These are phyloP conservation scores for Megalonaias nervosa DNA, from an alignment of 1,140 invertebrate genomes.

Conservation along the genomic window DNA sequence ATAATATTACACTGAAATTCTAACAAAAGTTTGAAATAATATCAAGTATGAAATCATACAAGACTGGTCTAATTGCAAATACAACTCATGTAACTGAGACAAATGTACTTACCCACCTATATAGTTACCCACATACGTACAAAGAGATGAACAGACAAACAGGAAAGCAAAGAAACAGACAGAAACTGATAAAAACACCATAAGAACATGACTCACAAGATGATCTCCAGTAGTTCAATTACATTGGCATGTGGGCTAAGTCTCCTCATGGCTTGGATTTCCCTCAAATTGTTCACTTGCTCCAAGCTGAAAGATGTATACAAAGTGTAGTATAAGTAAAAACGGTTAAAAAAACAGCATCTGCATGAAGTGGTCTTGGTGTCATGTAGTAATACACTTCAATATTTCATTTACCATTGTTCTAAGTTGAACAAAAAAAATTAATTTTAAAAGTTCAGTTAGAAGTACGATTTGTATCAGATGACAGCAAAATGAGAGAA, in stretches of 20 bases:
- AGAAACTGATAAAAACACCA: not conserved
- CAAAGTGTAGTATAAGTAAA: too few relatives aligned
- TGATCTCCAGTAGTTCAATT: constrained; percentile 76
- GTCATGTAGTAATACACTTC: too few relatives aligned
- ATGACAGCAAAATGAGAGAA: too few relatives aligned
- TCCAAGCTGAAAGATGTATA: constrained; percentile 69
- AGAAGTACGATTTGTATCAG: too few relatives aligned
- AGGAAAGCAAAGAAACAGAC: not conserved
- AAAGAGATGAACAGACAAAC: constrained; percentile 1
- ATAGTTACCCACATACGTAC: not conserved
- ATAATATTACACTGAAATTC: too few relatives aligned
- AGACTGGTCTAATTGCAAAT: not conserved
- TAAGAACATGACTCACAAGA: constrained; percentile 74
- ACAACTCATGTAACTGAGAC: not conserved
- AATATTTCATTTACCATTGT: too few relatives aligned
- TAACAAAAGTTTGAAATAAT: not conserved
- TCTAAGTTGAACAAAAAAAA: too few relatives aligned
- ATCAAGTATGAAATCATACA: not conserved
- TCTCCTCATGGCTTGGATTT: constrained; percentile 77
- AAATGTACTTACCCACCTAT: not conserved
- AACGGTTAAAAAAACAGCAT: too few relatives aligned
- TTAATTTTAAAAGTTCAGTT: too few relatives aligned
- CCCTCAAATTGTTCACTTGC: constrained; percentile 76
- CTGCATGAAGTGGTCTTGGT: too few relatives aligned
- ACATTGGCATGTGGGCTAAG: constrained; percentile 77